These are phyloP conservation scores for Procambarus clarkii DNA, from an alignment of 1,140 invertebrate genomes.

Conservation along the genomic window DNA sequence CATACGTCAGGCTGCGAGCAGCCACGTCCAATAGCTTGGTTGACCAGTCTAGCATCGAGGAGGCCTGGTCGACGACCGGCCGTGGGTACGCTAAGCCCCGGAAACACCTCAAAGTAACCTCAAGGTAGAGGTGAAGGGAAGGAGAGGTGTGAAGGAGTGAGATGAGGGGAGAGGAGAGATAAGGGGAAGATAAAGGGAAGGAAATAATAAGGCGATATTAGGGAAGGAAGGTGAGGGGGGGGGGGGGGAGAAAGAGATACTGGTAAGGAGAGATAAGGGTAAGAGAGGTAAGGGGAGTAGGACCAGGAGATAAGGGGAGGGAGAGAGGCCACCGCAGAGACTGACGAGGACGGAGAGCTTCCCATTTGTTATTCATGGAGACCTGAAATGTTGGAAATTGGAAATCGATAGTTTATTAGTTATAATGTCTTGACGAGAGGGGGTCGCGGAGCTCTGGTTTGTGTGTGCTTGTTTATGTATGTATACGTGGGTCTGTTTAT, in stretches of 20 bases:
- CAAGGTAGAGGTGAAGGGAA: no score
- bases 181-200: neutral
- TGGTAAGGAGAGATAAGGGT: neutral
- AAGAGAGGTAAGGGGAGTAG: neutral
- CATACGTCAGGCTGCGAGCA: no score
- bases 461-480: no score
- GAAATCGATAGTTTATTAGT: constrained; percentile 32
- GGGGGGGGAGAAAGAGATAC: neutral
- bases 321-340: neutral
- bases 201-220: neutral
- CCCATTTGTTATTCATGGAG: constrained; percentile 19
- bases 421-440: constrained; percentile 12
- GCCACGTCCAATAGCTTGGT: no score
- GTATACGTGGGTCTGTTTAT: no score
- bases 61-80: no score
- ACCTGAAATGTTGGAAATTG: constrained; percentile 23
- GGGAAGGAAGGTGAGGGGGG: neutral
- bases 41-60: no score
- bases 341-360: neutral
- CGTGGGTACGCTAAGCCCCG: no score
- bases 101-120: no score
- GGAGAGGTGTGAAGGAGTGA: no score
- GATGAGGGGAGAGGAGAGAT: no score
- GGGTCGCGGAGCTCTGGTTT: no score
- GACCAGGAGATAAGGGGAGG: neutral